Percentiles rank a stretch among this genome's conserved stretches.
Evolutionary conservation across 2,888 invertebrate species (phyloP).

Genomic region (Noctua comes): DNA sequence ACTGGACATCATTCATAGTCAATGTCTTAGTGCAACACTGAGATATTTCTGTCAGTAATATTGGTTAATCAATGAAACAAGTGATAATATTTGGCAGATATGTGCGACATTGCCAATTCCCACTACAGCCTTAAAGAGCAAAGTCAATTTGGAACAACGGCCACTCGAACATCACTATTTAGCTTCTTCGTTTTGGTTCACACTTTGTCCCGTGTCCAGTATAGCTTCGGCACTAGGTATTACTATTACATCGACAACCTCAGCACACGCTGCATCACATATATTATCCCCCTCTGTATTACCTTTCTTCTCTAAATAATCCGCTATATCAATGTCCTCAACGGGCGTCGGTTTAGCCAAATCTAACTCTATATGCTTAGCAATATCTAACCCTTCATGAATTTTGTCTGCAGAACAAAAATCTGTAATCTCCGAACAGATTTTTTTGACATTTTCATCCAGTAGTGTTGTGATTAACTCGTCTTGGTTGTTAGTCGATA

Average conservation of each 20-base stretch:
- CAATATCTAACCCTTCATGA: conserved; percentile 76
- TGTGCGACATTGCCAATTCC: not conserved
- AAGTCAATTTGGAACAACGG: conserved; percentile 51
- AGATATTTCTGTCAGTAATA: not conserved
- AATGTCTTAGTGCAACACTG: not conserved
- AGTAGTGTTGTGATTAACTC: conserved; percentile 69
- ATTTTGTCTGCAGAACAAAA: conserved; percentile 76
- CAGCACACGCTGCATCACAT: conserved; percentile 79
- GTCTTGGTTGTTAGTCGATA: conserved; percentile 85
- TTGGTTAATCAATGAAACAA: not conserved
- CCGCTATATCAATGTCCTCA: conserved; percentile 62
- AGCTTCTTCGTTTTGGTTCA: conserved; percentile 44
- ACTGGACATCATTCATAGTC: not conserved
- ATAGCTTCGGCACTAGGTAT: conserved; percentile 86
- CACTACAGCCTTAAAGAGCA: not conserved
- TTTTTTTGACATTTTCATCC: conserved; percentile 80
- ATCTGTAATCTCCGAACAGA: conserved; percentile 83
- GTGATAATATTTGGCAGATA: not conserved
- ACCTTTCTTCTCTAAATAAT: conserved; percentile 69
- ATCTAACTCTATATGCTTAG: conserved; percentile 70
- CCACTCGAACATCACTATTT: conserved; percentile 37
- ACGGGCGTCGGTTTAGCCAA: conserved; percentile 18
- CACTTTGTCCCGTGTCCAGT: conserved; percentile 79
- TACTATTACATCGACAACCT: conserved; percentile 83
- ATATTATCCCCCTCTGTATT: conserved; percentile 66